Evolutionary conservation across 1,140 invertebrate genomes (phyloP).

Genomic region (Eumaeus atala): DNA sequence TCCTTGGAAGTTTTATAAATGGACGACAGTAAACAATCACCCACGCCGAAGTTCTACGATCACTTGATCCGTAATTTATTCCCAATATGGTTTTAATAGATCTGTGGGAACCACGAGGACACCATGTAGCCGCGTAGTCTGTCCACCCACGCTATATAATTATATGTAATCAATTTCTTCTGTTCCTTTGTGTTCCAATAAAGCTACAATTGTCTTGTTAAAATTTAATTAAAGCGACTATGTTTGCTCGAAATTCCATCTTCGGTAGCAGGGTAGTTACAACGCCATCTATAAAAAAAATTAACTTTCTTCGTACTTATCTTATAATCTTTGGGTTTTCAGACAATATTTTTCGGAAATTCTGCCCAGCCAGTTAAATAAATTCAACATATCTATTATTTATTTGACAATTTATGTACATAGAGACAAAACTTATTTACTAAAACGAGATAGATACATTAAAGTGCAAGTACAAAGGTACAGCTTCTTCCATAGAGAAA

Average conservation of each 20-base stretch:
- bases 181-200: conserved; percentile 4
- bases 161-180: conserved; percentile 20
- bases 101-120: conserved; percentile 17
- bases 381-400: too few species aligned
- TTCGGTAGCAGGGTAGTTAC: neutral
- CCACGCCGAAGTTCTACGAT: neutral
- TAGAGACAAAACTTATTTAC: too few species aligned
- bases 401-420: too few species aligned
- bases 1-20: too few species aligned
- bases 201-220: conserved; percentile 6
- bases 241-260: neutral
- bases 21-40: neutral
- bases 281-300: too few species aligned
- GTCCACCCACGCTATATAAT: conserved; percentile 35
- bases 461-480: too few species aligned
- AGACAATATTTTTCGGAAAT: too few species aligned
- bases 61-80: conserved; percentile 6
- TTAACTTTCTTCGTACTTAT: too few species aligned
- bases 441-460: too few species aligned
- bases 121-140: neutral
- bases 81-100: conserved; percentile 34
- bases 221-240: neutral
- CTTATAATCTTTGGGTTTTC: too few species aligned
- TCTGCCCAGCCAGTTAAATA: too few species aligned
- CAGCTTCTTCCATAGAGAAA: too few species aligned